phyloP scores from a whole-genome alignment of 2,113 vertebrate genomes.

The Syrrhaptes paradoxus region DNA sequence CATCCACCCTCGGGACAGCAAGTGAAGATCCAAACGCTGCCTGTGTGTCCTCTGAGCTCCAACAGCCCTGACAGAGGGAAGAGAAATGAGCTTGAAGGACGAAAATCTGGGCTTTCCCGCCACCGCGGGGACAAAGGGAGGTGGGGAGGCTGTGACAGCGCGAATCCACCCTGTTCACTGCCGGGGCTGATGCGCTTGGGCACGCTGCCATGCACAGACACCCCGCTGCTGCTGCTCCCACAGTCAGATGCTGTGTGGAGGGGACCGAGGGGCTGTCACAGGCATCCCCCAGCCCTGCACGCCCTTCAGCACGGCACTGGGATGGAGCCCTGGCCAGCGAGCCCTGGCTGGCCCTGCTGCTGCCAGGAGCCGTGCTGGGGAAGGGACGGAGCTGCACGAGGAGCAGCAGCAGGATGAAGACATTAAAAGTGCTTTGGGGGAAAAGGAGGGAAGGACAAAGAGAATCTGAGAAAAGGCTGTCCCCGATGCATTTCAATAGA shows the following conservation, averaged over 20 bases:
- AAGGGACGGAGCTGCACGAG: fast-evolving
- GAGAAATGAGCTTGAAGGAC: neutral
- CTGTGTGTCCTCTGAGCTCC: fast-evolving
- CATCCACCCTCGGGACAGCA: neutral
- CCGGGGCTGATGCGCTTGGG: neutral
- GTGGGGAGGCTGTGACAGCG: neutral
- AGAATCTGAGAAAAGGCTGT: neutral
- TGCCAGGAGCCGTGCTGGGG: neutral
- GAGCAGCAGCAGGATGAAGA: neutral
- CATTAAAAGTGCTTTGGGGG: neutral
- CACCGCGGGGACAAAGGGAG: neutral
- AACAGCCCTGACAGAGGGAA: neutral
- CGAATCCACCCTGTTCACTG: neutral
- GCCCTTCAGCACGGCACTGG: neutral
- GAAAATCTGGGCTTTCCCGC: neutral
- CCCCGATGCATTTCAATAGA: neutral
- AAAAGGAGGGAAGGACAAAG: neutral
- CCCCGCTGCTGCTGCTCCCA: neutral
- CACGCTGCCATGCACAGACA: neutral
- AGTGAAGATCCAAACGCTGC: neutral
- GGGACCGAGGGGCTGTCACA: neutral
- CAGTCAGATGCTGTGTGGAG: neutral
- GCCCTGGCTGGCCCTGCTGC: neutral
- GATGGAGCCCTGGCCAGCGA: no score
- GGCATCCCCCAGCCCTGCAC: neutral